Evolutionary conservation across 1,140 invertebrate genomes (phyloP), one percentile per base, ranked within the genome.

Genomic region (Bombus confusus): DNA sequence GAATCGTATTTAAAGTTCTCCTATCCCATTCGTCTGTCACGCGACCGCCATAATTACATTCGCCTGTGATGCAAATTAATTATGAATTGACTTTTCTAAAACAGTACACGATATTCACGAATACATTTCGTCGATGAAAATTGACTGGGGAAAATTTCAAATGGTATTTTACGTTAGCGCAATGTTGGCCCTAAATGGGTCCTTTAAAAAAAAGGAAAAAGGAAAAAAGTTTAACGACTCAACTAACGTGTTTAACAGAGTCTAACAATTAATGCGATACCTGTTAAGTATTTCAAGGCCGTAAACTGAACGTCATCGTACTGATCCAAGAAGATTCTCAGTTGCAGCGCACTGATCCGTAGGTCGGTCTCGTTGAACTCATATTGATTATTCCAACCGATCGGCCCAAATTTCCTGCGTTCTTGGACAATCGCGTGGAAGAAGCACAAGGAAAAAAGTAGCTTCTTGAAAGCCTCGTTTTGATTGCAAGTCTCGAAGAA

Each of bases 351-450:
- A 92, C 97, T 97, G 87, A 99, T 99, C 87, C 97, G 96, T 22
- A 99, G 95, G 96, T 99, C 98, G 1, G 98, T 99, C 93, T 99
- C 98, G 93, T 99, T 99, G 94, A 99, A 99, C 93, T 99, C 98
- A 92, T 99, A 99, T 1, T 97, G 97, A 90, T 98, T 98, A 94
- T 99, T 99, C 98, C 98, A 98, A 12, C 98, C 98, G 59, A 99
- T 96, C 0, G 98, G 97, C 0, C 98, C 98, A 93, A 99, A 99
- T 94, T 98, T 98, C n/a, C 98, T 94, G 72, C 98, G 95, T 94
- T 99, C 98, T 94, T 98, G 98, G 28, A 99, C 96, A 22, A 98
- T 96, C 1, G 98, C 98, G 94, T 99, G 98, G 95, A 99, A 99
- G 95, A 99, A 99, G 93, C 98, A 98, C 37, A 99, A 95, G 39